These are phyloP conservation scores for Rhea americana DNA, from an alignment of 2,113 vertebrate genomes.

Conservation along the genomic window DNA sequence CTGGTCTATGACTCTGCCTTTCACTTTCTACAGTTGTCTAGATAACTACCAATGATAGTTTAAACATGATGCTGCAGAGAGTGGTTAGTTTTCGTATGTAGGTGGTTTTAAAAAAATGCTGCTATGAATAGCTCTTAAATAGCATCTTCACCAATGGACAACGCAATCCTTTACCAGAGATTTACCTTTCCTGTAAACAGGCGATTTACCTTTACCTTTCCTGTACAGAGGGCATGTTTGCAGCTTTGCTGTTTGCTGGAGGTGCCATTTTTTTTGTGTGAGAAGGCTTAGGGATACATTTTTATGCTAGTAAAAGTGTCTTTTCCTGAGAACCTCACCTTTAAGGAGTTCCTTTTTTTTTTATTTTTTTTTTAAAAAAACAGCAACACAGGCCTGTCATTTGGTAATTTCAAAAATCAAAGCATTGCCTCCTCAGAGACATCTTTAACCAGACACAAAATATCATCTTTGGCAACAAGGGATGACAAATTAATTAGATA, in stretches of 20 bases:
- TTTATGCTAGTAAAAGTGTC: neutral
- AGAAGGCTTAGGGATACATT: neutral
- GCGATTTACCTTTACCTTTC: neutral
- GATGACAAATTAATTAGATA: neutral
- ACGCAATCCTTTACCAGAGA: neutral
- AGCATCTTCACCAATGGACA: neutral
- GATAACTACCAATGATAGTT: neutral
- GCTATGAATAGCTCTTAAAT: neutral
- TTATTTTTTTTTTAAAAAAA: neutral
- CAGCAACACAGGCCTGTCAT: neutral
- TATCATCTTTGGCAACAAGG: neutral
- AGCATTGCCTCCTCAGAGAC: neutral
- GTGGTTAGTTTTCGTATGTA: neutral
- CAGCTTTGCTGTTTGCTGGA: neutral
- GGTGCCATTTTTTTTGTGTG: neutral
- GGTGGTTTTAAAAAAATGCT: neutral
- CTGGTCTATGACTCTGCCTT: neutral
- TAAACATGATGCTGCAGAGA: neutral
- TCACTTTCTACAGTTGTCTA: neutral
- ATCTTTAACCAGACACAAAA: neutral
- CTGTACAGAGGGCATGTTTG: neutral
- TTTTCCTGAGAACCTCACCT: neutral
- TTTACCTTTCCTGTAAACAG: neutral
- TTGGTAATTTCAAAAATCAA: neutral
- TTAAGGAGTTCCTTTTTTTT: neutral